phyloP scores from a whole-genome alignment of 2,797 vertebrate genomes.

The Menidia menidia region DNA sequence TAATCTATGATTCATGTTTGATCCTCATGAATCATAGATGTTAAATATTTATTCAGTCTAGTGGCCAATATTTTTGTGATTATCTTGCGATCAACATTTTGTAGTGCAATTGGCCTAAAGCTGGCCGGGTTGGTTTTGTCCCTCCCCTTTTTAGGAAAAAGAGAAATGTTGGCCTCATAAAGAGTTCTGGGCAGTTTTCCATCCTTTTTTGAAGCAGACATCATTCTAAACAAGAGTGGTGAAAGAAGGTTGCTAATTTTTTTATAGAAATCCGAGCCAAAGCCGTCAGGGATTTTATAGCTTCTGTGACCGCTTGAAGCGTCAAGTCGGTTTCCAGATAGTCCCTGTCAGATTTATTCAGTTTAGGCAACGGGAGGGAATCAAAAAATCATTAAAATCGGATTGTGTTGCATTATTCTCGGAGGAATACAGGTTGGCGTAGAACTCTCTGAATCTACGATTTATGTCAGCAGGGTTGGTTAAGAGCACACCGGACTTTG shows the following conservation, averaged over 20 bases:
- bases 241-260: not conserved
- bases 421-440: too few species aligned
- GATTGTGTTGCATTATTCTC: too few species aligned
- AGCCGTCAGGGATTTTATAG: too few species aligned
- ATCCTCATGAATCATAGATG: fast-evolving
- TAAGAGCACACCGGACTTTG: too few species aligned
- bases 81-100: not conserved
- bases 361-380: too few species aligned
- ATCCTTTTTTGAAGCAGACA: not conserved
- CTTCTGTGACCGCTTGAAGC: too few species aligned
- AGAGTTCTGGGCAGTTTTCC: not conserved
- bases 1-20: not conserved
- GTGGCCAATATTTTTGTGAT: not conserved
- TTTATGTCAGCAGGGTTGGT: too few species aligned
- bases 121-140: not conserved
- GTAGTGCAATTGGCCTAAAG: not conserved
- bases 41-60: not conserved
- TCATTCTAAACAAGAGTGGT: too few species aligned
- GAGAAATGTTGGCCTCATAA: not conserved
- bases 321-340: too few species aligned
- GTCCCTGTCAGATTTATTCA: too few species aligned
- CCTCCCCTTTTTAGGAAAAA: not conserved
- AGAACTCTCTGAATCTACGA: too few species aligned
- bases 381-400: too few species aligned
- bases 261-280: not conserved